These are phyloP conservation scores for Callithrix jacchus DNA, from an alignment of 2,113 vertebrate genomes.

Conservation along the genomic window DNA sequence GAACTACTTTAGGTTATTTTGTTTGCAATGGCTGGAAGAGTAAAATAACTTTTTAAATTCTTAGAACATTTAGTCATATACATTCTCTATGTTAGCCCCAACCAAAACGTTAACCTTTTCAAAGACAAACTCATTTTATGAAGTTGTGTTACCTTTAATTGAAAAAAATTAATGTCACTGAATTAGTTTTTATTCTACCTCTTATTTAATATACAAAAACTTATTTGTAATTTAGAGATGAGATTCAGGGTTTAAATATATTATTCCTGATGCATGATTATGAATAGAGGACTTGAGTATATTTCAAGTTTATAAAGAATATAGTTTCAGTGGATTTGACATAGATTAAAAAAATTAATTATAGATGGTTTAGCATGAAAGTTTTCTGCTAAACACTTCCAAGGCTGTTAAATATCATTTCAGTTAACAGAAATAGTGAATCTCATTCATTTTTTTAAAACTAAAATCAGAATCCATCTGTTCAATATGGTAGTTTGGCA, in stretches of 20 bases:
- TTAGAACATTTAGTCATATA: neutral
- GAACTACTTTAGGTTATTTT: neutral
- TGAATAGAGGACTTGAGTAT: neutral
- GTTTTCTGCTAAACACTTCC: neutral
- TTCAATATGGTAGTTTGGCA: conserved; percentile 43
- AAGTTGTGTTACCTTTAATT: neutral
- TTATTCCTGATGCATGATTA: neutral
- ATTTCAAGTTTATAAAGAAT: no score
- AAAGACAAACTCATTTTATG: neutral
- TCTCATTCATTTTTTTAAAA: neutral
- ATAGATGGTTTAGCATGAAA: neutral
- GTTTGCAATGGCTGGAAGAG: neutral
- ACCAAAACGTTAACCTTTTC: neutral
- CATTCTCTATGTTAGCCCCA: neutral
- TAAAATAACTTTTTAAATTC: neutral
- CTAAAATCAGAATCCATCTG: conserved; percentile 25
- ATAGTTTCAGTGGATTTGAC: neutral
- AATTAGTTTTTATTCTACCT: neutral
- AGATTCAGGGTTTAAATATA: neutral
- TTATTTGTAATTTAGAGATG: neutral
- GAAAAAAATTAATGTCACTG: neutral
- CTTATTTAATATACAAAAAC: neutral
- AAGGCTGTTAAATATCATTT: neutral
- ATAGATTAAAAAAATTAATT: neutral
- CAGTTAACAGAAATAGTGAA: neutral